Conservation (phyloP, 35 echinoderm and acorn worm species). For the Apostichopus parvimensis region DNA sequence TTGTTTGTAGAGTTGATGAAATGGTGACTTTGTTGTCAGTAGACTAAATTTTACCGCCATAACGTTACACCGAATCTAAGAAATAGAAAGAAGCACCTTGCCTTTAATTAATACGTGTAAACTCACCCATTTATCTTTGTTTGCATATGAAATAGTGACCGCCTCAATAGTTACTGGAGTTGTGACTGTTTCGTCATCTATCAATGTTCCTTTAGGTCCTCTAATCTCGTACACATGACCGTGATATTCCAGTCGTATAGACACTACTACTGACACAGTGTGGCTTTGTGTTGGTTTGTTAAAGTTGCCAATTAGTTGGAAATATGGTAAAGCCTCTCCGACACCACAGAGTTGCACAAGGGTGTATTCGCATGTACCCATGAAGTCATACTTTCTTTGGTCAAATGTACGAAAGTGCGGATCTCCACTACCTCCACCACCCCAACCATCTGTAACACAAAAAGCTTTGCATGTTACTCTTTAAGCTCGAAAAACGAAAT, state of each 20-base stretch:
- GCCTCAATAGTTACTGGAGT: not conserved
- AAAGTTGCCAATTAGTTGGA: not conserved
- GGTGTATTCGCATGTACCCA: conserved; percentile 41
- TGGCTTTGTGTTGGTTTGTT: not conserved
- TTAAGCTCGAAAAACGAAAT: too few species aligned
- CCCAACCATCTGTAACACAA: not conserved
- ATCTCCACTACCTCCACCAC: not conserved
- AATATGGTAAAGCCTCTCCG: not conserved
- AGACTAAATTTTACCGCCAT: not conserved
- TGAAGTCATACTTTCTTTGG: conserved; percentile 20
- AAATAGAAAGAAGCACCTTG: too few species aligned
- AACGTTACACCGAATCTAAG: not conserved
- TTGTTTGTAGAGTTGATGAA: not conserved
- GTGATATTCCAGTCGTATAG: not conserved
- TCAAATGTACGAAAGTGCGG: conserved; percentile 51
- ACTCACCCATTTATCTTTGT: not conserved
- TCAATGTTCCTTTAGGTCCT: not conserved
- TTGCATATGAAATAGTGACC: not conserved
- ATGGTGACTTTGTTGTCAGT: not conserved
- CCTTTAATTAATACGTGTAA: not conserved
- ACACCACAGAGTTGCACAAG: conserved; percentile 10
- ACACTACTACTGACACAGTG: not conserved
- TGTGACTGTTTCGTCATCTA: not conserved
- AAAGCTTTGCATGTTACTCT: too few species aligned
- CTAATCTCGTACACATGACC: not conserved